A percentile compares a stretch with the other conserved stretches of the same genome.
phyloP scores from a whole-genome alignment of 1,140 invertebrate species.

The Megalonaias nervosa region DNA sequence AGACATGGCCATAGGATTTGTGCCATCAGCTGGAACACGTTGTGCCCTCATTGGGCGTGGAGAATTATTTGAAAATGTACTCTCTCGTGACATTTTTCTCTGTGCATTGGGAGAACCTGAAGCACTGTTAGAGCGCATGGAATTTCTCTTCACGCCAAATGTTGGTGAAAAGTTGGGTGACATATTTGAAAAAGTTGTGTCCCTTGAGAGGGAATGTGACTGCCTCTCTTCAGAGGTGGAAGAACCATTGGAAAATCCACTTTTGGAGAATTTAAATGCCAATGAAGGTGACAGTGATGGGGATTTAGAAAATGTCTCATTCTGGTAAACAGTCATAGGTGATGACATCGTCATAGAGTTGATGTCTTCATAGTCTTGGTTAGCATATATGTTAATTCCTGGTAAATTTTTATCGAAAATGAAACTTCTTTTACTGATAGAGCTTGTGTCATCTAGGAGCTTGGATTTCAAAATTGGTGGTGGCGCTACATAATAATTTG shows the following conservation, averaged over 20 bases:
- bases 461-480: constrained; percentile 44
- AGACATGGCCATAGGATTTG: constrained; percentile 30
- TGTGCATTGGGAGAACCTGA: constrained; percentile 20
- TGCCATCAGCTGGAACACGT: constrained; percentile 31
- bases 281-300: constrained; percentile 2
- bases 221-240: no score
- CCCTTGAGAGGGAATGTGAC: constrained; percentile 17
- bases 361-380: constrained; percentile 58
- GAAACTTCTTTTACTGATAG: constrained; percentile 39
- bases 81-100: constrained; percentile 35
- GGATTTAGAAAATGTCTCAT: constrained; percentile 11
- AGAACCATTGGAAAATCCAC: constrained; percentile 20
- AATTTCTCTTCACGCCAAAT: constrained; percentile 16
- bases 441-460: constrained; percentile 21
- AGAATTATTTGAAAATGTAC: constrained; percentile 32
- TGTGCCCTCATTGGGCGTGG: constrained; percentile 22
- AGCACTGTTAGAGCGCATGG: background rate
- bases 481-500: constrained; percentile 54
- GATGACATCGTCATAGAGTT: constrained; percentile 6
- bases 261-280: constrained; percentile 24
- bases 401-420: constrained; percentile 31
- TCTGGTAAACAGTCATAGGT: constrained; percentile 4
- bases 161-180: constrained; percentile 24
- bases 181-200: constrained; percentile 31
- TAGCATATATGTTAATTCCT: constrained; percentile 43